Conservation (phyloP, 53 echinoderm and acorn worm genomes). For the Hippasteria phrygiana region DNA sequence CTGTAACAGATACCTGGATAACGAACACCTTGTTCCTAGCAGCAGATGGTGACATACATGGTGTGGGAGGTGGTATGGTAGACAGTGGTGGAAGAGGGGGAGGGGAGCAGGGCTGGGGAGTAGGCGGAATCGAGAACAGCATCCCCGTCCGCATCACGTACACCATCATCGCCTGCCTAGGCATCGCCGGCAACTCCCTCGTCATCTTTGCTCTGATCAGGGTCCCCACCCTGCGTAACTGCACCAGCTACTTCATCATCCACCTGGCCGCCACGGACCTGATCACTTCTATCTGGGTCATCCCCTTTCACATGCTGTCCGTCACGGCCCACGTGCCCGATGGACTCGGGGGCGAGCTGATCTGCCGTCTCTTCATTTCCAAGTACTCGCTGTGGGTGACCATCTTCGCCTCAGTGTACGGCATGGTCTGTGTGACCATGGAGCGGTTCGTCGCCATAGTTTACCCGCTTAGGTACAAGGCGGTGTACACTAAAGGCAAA, state of each 20-base stretch:
- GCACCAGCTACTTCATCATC: conserved; percentile 84
- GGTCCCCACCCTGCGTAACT: conserved; percentile 74
- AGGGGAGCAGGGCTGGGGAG: conserved; percentile 53
- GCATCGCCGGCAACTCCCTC: conserved; percentile 83
- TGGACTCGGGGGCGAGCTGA: conserved; percentile 78
- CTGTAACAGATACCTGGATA: not conserved
- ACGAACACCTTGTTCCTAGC: not conserved
- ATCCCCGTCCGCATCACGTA: conserved; percentile 70
- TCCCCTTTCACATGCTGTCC: conserved; percentile 84
- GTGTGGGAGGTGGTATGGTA: not conserved
- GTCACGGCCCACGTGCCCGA: conserved; percentile 49
- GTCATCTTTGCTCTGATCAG: conserved; percentile 86
- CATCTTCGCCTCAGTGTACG: conserved; percentile 83
- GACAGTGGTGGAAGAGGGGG: not conserved
- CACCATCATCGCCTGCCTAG: conserved; percentile 76
- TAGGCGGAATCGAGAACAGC: conserved; percentile 82
- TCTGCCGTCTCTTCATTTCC: conserved; percentile 84
- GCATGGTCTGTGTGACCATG: conserved; percentile 77
- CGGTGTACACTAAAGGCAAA: conserved; percentile 60
- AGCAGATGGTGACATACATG: too few species aligned
- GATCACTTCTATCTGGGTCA: conserved; percentile 78
- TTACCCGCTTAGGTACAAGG: conserved; percentile 80
- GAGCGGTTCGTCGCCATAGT: conserved; percentile 94
- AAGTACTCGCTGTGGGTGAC: conserved; percentile 92
- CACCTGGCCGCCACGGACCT: conserved; percentile 81